Base-by-base conservation (phyloP, 1,140 invertebrate genomes). In the Apis cerana region DNA sequence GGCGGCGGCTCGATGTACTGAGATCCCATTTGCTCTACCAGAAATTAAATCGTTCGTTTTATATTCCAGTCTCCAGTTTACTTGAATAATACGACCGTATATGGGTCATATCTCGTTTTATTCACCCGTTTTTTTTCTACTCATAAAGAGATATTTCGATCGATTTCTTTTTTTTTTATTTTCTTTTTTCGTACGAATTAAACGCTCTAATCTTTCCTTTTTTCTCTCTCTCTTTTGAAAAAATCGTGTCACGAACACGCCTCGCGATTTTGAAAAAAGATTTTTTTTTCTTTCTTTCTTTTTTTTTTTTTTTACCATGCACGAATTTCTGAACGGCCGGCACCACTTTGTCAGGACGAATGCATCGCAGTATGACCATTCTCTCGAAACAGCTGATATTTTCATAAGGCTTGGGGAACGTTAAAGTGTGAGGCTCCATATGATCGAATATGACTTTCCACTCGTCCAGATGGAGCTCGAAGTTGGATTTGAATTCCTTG, bases 271-370 rank as follows among this genome's bases (percentile, higher is more conserved):
- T 43, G 33, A 5, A 43, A 7, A 43, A 48, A 19, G 0, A 11
- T 21, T 21, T 52, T 23, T 33, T 33, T 33, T 33, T 43, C 3
- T 43, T 33, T 3, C 33, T 3, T 33, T 43, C 3, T 43, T 7
- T 43, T 0, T 5, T 43, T 43, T 5, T 43, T 43, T 7, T 0
- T 43, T 81, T 94, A 98, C 97, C 95, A 96, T 95, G 93, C 27
- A 97, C 96, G 91, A 97, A 97, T 74, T 95, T 93, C 92, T 98
- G 96, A 12, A 98, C 95, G 4, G 96, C 97, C 10, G 98, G 97
- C 61, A 98, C 95, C 85, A 99, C 95, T 96, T 99, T 99, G 93
- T 99, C 98, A 50, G 97, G 96, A 68, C 98, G 95, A 69, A 99
- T 95, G 90, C 97, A 98, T 54, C 98, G 95, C 12, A 99, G 92